These are phyloP conservation scores for Smutsia gigantea DNA, from an alignment of 2,797 vertebrate genomes.

Conservation along the genomic window DNA sequence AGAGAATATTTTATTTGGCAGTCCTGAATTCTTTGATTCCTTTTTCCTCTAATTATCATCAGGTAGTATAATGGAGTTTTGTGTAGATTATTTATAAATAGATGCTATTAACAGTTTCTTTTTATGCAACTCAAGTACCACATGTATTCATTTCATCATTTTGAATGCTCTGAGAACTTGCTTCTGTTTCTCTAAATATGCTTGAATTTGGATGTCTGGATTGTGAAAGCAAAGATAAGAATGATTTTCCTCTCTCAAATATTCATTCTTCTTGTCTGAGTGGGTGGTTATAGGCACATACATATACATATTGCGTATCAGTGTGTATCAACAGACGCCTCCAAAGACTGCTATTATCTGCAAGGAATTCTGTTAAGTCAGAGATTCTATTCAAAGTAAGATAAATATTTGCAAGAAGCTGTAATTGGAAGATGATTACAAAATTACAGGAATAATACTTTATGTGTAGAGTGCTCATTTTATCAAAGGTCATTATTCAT, in stretches of 20 bases:
- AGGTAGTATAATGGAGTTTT: constrained; percentile 58
- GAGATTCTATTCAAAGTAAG: constrained; percentile 75
- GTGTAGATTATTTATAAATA: constrained; percentile 67
- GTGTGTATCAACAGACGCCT: constrained; percentile 78
- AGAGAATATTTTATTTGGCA: constrained; percentile 78
- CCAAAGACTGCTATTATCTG: constrained; percentile 80
- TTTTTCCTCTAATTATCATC: constrained; percentile 54
- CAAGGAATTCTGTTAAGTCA: constrained; percentile 76
- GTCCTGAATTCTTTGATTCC: constrained; percentile 73
- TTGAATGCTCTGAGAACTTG: constrained; percentile 67
- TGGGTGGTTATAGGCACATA: constrained; percentile 80
- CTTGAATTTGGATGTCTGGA: constrained; percentile 69
- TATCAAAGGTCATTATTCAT: constrained; percentile 67
- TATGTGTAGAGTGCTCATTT: constrained; percentile 66
- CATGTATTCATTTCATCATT: constrained; percentile 54
- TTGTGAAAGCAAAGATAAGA: constrained; percentile 76
- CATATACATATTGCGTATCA: constrained; percentile 78
- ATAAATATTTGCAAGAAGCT: constrained; percentile 80
- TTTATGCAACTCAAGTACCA: neutral
- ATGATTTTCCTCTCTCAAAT: constrained; percentile 65
- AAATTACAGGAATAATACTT: constrained; percentile 74
- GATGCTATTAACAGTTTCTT: constrained; percentile 54
- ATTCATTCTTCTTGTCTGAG: constrained; percentile 78
- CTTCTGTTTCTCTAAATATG: constrained; percentile 73
- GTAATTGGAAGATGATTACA: constrained; percentile 73